Conservation (phyloP, 1,140 invertebrate genomes). For the Euschistus heros region DNA sequence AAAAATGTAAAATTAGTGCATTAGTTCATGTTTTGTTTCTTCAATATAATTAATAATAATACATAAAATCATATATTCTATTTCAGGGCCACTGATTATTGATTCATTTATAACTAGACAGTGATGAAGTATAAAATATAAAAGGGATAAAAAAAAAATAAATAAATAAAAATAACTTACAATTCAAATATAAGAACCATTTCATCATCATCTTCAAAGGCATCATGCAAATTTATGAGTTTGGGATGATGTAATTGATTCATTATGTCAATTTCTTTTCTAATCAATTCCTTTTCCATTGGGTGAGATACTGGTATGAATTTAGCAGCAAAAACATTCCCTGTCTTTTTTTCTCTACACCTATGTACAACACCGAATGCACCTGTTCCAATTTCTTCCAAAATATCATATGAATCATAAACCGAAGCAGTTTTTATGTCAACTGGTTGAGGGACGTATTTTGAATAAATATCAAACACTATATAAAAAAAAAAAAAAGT, state of each 20-base stretch:
- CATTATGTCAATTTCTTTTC: conserved; percentile 99
- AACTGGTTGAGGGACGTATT: conserved; percentile 91
- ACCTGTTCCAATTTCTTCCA: conserved; percentile 98
- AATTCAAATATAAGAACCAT: conserved; percentile 99
- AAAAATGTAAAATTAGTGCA: background rate
- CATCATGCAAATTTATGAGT: conserved; percentile 95
- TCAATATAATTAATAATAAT: too few species aligned
- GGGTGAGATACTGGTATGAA: conserved; percentile 94
- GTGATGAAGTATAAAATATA: too few species aligned
- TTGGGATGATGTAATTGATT: conserved; percentile 96
- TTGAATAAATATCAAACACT: conserved; percentile 95
- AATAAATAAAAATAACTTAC: conserved; percentile 49
- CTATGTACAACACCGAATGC: conserved; percentile 98
- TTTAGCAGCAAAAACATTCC: conserved; percentile 96
- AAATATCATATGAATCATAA: conserved; percentile 95
- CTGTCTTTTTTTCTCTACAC: conserved; percentile 88
- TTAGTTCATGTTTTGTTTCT: too few species aligned
- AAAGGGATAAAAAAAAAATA: conserved; percentile 3
- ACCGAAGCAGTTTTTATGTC: conserved; percentile 90
- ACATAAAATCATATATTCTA: too few species aligned
- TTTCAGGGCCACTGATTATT: too few species aligned
- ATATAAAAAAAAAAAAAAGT: conserved; percentile 29
- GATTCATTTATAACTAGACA: too few species aligned
- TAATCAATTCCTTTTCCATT: conserved; percentile 92
- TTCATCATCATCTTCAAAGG: conserved; percentile 98